Evolutionary conservation across 2,888 invertebrate genomes (phyloP).

Genomic region (Brachypalpus laphriformis): DNA sequence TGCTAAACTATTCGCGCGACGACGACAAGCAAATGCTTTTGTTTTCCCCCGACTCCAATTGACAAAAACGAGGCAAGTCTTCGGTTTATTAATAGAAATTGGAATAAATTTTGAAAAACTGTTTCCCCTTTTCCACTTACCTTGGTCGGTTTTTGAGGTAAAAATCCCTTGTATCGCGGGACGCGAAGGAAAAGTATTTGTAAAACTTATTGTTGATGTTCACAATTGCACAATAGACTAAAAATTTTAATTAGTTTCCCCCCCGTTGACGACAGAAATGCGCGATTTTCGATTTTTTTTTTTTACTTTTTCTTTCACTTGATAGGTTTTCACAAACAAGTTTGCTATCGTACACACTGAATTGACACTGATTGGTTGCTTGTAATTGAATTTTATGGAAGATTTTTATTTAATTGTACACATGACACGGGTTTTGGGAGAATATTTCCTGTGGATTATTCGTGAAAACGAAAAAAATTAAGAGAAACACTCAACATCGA

Average conservation of each 20-base stretch:
- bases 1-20: not conserved
- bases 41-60: slow-evolving; percentile 22
- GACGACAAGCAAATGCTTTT: slow-evolving; percentile 3
- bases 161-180: slow-evolving; percentile 8
- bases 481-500: slow-evolving; percentile 29
- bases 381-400: slow-evolving; percentile 47
- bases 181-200: not conserved
- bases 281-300: not conserved
- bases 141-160: slow-evolving; percentile 24
- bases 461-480: slow-evolving; percentile 1
- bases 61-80: slow-evolving; percentile 19
- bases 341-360: slow-evolving; percentile 24
- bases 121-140: slow-evolving; percentile 21
- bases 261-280: not conserved
- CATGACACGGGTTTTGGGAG: slow-evolving; percentile 20
- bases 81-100: slow-evolving; percentile 30
- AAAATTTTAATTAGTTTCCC: not conserved
- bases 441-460: slow-evolving; percentile 17
- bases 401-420: slow-evolving; percentile 18
- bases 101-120: not conserved
- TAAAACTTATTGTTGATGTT: not conserved
- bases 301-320: not conserved
- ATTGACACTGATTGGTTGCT: slow-evolving; percentile 38
- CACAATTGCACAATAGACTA: slow-evolving; percentile 4
- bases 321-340: not conserved